phyloP scores from a whole-genome alignment of 53 echinoderm and acorn worm genomes.

The Actinopyga echinites region DNA sequence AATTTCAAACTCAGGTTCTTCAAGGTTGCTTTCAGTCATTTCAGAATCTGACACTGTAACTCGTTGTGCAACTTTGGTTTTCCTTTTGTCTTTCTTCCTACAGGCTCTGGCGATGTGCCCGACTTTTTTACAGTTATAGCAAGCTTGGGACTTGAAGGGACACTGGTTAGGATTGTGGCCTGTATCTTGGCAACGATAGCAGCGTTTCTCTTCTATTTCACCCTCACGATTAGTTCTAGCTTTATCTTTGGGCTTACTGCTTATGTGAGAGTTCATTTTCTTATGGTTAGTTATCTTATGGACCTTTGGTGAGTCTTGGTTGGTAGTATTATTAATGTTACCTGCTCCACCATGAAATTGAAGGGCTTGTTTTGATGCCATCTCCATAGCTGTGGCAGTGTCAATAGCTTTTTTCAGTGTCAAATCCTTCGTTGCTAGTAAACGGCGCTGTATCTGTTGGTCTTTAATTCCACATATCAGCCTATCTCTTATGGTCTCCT shows the following conservation, averaged over 20 bases:
- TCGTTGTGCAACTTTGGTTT: background rate
- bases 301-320: background rate
- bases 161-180: background rate
- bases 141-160: background rate
- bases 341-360: background rate
- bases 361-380: slow-evolving; percentile 4
- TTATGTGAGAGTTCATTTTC: background rate
- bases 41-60: background rate
- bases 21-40: background rate
- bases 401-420: slow-evolving; percentile 24
- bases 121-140: slow-evolving; percentile 48
- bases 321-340: background rate
- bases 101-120: slow-evolving; percentile 60
- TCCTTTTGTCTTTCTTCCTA: slow-evolving; percentile 20
- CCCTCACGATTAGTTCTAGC: background rate
- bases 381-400: slow-evolving; percentile 8
- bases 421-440: background rate
- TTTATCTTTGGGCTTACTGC: background rate
- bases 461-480: slow-evolving; percentile 23
- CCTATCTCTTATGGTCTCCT: background rate
- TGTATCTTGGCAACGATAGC: background rate
- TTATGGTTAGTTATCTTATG: background rate
- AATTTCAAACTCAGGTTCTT: slow-evolving; percentile 23
- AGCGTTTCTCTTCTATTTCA: background rate
- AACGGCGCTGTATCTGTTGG: background rate